phyloP scores from a whole-genome alignment of 2,888 invertebrate genomes.

The Xanthostigma xanthostigma region DNA sequence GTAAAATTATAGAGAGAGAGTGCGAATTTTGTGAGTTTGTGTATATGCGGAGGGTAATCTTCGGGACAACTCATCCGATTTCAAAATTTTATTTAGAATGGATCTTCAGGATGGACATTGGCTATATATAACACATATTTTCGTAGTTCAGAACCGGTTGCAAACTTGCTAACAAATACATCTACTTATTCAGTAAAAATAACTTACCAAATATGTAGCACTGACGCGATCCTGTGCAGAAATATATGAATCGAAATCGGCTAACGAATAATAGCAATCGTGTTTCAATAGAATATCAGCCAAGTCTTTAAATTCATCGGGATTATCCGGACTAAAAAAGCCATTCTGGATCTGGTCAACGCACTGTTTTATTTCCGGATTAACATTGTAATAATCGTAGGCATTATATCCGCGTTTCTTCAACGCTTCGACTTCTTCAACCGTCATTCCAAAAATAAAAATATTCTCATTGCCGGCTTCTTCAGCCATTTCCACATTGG shows the following conservation, averaged over 20 bases:
- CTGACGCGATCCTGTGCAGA: slow-evolving; percentile 82
- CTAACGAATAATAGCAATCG: slow-evolving; percentile 86
- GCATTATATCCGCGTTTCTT: slow-evolving; percentile 79
- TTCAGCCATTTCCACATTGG: slow-evolving; percentile 98
- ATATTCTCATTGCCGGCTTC: slow-evolving; percentile 95
- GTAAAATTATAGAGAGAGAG: too few species aligned
- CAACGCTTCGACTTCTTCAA: slow-evolving; percentile 65
- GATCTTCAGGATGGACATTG: too few species aligned
- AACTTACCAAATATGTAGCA: slow-evolving; percentile 63
- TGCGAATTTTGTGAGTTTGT: too few species aligned
- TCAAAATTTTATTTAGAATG: too few species aligned
- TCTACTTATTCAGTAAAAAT: background rate
- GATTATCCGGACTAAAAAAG: slow-evolving; percentile 89
- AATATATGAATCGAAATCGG: slow-evolving; percentile 92
- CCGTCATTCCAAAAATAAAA: slow-evolving; percentile 96
- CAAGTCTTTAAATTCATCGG: slow-evolving; percentile 78
- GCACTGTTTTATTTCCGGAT: slow-evolving; percentile 81
- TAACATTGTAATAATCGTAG: slow-evolving; percentile 77
- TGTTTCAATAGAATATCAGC: slow-evolving; percentile 83
- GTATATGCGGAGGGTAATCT: too few species aligned
- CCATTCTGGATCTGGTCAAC: slow-evolving; percentile 94
- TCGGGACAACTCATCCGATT: too few species aligned
- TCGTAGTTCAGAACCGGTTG: too few species aligned
- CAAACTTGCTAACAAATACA: too few species aligned
- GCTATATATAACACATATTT: too few species aligned